Conservation (phyloP, 2,888 invertebrate genomes). For the Agrilus mali region DNA sequence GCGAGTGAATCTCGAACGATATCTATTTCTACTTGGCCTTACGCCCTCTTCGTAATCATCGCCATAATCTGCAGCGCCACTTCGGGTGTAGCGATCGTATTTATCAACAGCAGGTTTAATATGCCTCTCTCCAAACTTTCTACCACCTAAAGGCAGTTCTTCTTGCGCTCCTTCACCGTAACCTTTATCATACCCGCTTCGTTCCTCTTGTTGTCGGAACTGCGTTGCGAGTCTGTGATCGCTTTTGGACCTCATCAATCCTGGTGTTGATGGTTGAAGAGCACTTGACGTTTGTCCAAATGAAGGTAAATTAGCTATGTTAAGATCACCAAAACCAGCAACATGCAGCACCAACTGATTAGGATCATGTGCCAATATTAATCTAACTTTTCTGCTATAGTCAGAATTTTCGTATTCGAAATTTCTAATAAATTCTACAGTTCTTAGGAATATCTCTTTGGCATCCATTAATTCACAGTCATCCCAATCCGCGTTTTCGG, state of each 20-base stretch:
- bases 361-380: constrained; percentile 83
- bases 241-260: constrained; percentile 84
- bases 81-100: constrained; percentile 25
- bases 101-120: constrained; percentile 30
- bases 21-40: constrained; percentile 51
- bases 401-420: constrained; percentile 90
- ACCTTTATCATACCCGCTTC: constrained; percentile 39
- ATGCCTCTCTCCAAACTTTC: constrained; percentile 66
- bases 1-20: constrained; percentile 48
- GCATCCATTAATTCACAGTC: constrained; percentile 88
- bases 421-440: constrained; percentile 88
- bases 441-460: constrained; percentile 91
- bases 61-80: constrained; percentile 41
- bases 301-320: constrained; percentile 49
- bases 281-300: constrained; percentile 27
- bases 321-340: constrained; percentile 80
- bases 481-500: constrained; percentile 74
- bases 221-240: constrained; percentile 83
- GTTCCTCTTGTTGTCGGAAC: constrained; percentile 74
- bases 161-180: constrained; percentile 46
- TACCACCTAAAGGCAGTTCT: constrained; percentile 57
- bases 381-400: constrained; percentile 72
- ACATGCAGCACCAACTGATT: constrained; percentile 82
- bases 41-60: constrained; percentile 57
- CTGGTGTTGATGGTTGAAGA: constrained; percentile 51